A percentile compares a stretch with the other conserved stretches of the same genome.
Evolutionary conservation across 2,113 vertebrate species (phyloP).

Genomic region (Ellobius talpinus): DNA sequence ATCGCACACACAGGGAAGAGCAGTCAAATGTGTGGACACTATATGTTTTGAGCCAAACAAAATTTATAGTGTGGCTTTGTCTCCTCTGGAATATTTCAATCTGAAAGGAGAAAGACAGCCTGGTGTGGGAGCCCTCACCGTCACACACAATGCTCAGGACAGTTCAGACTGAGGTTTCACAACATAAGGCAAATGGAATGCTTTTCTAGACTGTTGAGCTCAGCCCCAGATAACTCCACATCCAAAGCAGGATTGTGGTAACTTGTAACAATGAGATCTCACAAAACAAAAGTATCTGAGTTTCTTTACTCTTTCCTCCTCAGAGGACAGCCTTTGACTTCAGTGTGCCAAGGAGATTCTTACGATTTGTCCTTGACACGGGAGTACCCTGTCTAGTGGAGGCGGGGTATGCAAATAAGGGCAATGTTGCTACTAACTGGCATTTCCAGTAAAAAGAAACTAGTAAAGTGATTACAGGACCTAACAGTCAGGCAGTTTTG

Average conservation of each 20-base stretch:
- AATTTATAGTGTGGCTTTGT: neutral
- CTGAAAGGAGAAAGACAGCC: neutral
- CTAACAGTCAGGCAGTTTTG: neutral
- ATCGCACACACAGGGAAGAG: neutral
- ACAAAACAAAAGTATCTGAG: fast-evolving
- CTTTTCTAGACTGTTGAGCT: neutral
- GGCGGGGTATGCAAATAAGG: neutral
- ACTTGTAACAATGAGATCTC: neutral
- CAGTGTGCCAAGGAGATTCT: neutral
- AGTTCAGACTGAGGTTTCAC: neutral
- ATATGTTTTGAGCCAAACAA: neutral
- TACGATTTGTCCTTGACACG: neutral
- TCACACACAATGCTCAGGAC: too few species aligned
- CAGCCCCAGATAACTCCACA: neutral
- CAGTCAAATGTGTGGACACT: neutral
- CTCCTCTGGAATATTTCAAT: neutral
- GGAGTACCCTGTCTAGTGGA: neutral
- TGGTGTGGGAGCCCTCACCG: neutral
- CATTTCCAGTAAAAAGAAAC: constrained; percentile 22
- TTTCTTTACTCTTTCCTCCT: neutral
- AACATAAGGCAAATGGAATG: neutral
- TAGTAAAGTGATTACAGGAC: neutral
- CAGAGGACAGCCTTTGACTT: neutral
- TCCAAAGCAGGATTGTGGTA: neutral
- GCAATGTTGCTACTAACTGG: neutral